Base-by-base conservation (phyloP, 2,797 vertebrate genomes). In the Hozukius guyotensis region DNA sequence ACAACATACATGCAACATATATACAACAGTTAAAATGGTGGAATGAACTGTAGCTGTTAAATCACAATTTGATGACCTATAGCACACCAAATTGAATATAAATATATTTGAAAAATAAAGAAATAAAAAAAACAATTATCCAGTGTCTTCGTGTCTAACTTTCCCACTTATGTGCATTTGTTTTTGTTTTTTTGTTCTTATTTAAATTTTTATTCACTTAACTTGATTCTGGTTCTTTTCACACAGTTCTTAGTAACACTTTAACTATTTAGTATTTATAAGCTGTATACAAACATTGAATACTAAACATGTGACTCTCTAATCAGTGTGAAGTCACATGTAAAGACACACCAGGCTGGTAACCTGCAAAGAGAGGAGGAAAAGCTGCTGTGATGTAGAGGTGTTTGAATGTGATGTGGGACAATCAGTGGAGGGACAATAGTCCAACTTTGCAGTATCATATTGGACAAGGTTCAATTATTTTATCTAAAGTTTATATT, bases 81-180 rank as follows among this genome's bases (percentile, higher is more conserved):
- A 84, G 60, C 25, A 85, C 82, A 84, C 82, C 84, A 90, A 88
- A 89, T 75, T 90, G 65, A 86, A 87, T 89, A 80, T 74, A 78
- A 81, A 80, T 88, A 83, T 91, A 92, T 91, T 94, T 90, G 81
- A 86, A 84, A 89, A 94, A 92, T 92, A 89, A 93, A 95, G 42
- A 80, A 71, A 85, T 81, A 16, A 59, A 72, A 72, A 86, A 80
- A 82, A 80, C 16, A 63, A 32, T 4, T 59, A n/a, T 74, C 14
- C 18, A 10, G 5, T 77, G 32, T 89, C 31, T 64, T 66, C 5
- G 2, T 75, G 61, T 82, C 16, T 75, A 1, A 24, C 7, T 56
- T 38, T 55, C 2, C 3, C 6, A 10, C 18, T 27, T 4, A 8
- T 31, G 5, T 71, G 16, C 6, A 3, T 42, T 34, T 24, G 5